phyloP scores from a whole-genome alignment of 2,888 invertebrate species.

The Netelia melanura region DNA sequence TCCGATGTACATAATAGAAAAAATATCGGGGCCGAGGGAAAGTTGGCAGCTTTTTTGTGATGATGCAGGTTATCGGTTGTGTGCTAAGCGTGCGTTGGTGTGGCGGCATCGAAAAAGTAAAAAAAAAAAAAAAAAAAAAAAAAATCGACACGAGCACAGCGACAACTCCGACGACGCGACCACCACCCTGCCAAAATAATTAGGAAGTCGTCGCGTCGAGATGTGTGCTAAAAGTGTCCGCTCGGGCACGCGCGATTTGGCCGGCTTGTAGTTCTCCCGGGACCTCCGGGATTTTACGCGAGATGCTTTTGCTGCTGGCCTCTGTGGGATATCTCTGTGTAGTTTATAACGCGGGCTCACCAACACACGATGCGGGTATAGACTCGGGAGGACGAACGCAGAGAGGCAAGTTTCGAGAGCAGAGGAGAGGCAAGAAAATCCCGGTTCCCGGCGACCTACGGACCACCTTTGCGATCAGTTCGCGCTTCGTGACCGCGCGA shows the following conservation, averaged over 20 bases:
- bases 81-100: slow-evolving; percentile 7
- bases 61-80: slow-evolving; percentile 21
- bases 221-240: slow-evolving; percentile 88
- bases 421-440: slow-evolving; percentile 38
- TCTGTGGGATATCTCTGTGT: slow-evolving; percentile 3
- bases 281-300: slow-evolving; percentile 84
- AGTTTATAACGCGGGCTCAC: not conserved
- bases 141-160: slow-evolving; percentile 35
- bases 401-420: slow-evolving; percentile 20
- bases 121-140: slow-evolving; percentile 16
- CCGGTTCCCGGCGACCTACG: slow-evolving; percentile 65
- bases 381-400: not conserved
- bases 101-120: not conserved
- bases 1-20: not conserved
- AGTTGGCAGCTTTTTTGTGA: slow-evolving; percentile 27
- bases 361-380: not conserved
- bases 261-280: slow-evolving; percentile 83
- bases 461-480: slow-evolving; percentile 66
- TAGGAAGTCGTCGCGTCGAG: slow-evolving; percentile 89
- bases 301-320: slow-evolving; percentile 64
- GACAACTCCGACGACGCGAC: slow-evolving; percentile 35
- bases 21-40: not conserved
- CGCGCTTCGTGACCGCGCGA: slow-evolving; percentile 50
- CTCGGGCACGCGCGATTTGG: slow-evolving; percentile 86
- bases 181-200: slow-evolving; percentile 91